Evolutionary conservation across 1,140 invertebrate genomes (phyloP), one percentile per base, ranked within the genome.

Genomic region (Berghia stephanieae): DNA sequence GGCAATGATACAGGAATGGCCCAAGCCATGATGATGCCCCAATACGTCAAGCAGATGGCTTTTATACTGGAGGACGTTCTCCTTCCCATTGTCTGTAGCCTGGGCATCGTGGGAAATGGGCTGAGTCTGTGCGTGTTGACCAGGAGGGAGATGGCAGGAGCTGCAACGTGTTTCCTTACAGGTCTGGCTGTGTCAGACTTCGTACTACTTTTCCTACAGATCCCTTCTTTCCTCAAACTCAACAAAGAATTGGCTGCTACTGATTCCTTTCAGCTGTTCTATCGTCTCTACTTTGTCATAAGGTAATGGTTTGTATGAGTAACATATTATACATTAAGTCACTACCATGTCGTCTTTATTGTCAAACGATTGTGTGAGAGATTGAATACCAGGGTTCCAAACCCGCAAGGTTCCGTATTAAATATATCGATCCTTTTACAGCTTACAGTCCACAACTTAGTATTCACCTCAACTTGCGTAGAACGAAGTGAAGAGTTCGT

Each of bases 131-230:
- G 96, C 27, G 96, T 98, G 60, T 91, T 97, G 16, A 82, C 80
- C 18, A 92, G 95, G 46, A 95, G 95, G 0, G 95, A 96, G 86
- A 97, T 97, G 96, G 92, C 93, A 79, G 96, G 95, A 16, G 96
- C 95, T 80, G 96, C 97, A 83, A 97, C 97, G 90, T 96, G 96
- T 86, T 91, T 97, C 75, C 92, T 98, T 21, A 95, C 95, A 55
- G 95, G 95, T 3, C 91, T 98, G 49, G 96, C 96, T 0, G 92
- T 94, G 82, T 96, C 95, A 87, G 96, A 98, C 90, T 89, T 96
- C 66, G 52, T 79, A 2, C 77, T 83, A n/a, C 79, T 83, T 18
- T 43, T 72, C 18, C 67, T 80, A 31, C 82, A 82, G 77, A 43
- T 83, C n/a, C 81, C 81, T 21, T 67, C 68, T 40, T 81, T 81